phyloP scores from a whole-genome alignment of 2,113 vertebrate genomes.

The Orientallactaga bullata region DNA sequence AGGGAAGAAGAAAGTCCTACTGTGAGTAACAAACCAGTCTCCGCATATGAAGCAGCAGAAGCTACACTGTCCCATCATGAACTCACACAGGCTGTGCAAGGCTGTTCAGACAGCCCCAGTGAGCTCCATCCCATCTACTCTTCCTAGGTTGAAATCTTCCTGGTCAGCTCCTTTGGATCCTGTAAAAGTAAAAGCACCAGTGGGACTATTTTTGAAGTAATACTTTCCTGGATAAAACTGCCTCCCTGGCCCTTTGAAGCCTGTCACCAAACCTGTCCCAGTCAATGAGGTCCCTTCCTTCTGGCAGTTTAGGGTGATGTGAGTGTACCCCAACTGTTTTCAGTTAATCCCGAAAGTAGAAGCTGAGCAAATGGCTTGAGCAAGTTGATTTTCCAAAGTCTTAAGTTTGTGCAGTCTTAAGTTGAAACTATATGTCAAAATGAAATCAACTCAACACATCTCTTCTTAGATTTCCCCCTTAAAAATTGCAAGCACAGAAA shows the following conservation, averaged over 20 bases:
- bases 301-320: conserved; percentile 39
- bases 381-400: conserved; percentile 62
- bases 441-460: conserved; percentile 63
- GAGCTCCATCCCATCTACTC: neutral
- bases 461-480: conserved; percentile 30
- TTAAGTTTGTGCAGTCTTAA: too few relatives aligned
- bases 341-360: conserved; percentile 30
- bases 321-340: conserved; percentile 26
- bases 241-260: conserved; percentile 13
- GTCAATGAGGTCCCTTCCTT: neutral
- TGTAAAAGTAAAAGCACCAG: neutral
- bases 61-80: fast-evolving
- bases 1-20: neutral
- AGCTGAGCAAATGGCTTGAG: conserved; percentile 43
- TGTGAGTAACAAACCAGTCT: neutral
- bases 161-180: neutral
- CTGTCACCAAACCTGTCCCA: neutral
- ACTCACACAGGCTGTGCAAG: neutral
- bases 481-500: conserved; percentile 16
- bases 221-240: neutral
- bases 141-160: neutral
- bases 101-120: neutral
- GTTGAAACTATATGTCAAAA: conserved; percentile 60
- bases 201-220: conserved; percentile 45
- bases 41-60: neutral